Evolutionary conservation across 1,140 invertebrate genomes (phyloP).

Genomic region (Zaprionus inermis): DNA sequence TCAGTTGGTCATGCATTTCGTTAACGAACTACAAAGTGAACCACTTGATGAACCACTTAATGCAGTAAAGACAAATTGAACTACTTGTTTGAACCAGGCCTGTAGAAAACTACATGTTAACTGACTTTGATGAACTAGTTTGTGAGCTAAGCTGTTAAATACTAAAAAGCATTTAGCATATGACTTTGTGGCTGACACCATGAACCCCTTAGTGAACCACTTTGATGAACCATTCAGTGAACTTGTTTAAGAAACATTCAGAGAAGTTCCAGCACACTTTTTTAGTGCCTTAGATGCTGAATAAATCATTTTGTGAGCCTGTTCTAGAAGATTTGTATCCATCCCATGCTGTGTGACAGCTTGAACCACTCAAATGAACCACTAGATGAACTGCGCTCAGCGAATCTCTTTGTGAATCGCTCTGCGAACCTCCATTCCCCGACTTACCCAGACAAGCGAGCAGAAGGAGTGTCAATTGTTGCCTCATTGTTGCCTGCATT

Average conservation of each 20-base stretch:
- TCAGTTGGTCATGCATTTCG: neutral
- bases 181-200: too few species aligned
- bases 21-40: too few species aligned
- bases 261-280: too few species aligned
- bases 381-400: neutral
- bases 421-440: neutral
- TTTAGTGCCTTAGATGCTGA: neutral
- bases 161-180: neutral
- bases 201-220: neutral
- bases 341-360: neutral
- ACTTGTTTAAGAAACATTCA: neutral
- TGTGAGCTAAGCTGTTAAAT: neutral
- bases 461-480: conserved; percentile 56
- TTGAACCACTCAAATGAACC: neutral
- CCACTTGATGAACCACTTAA: neutral
- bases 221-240: neutral
- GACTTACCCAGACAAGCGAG: conserved; percentile 55
- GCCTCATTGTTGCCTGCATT: conserved; percentile 47
- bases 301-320: too few species aligned
- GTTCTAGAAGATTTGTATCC: too few species aligned
- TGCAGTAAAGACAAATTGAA: neutral
- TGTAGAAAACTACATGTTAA: too few species aligned
- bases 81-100: neutral
- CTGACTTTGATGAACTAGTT: neutral
- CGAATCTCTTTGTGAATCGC: neutral